phyloP scores from a whole-genome alignment of 1,140 invertebrate species.

The Leptinotarsa undecemlineata region DNA sequence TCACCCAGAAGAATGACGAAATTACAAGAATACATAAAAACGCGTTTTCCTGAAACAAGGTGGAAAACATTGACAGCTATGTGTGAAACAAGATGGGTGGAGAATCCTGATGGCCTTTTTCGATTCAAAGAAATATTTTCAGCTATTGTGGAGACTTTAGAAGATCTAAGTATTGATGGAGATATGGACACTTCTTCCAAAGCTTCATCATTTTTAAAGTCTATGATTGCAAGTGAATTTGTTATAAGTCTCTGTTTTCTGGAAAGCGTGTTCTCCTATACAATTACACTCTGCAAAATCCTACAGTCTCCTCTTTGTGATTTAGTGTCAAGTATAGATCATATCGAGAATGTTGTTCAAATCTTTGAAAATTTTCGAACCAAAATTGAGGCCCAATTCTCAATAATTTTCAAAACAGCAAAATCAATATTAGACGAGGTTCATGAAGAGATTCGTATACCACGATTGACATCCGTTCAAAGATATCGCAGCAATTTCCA shows the following conservation, averaged over 20 bases:
- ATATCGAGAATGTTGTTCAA: neutral
- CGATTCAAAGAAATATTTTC: neutral
- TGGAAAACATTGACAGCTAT: constrained; percentile 15
- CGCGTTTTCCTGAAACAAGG: neutral
- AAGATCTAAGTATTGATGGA: neutral
- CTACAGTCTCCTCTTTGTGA: constrained; percentile 14
- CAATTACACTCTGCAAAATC: constrained; percentile 8
- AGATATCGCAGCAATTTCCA: neutral
- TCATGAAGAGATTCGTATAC: neutral
- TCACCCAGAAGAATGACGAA: neutral
- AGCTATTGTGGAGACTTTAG: constrained; percentile 10
- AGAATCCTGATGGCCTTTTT: constrained; percentile 12
- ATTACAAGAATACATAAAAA: neutral
- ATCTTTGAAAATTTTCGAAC: constrained; percentile 6
- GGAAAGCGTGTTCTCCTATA: neutral
- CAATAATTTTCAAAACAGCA: neutral
- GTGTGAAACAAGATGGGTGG: constrained; percentile 18
- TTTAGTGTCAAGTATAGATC: neutral
- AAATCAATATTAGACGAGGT: neutral
- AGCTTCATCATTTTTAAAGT: neutral
- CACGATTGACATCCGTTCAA: constrained; percentile 8
- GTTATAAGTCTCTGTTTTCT: constrained; percentile 1
- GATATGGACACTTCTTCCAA: constrained; percentile 14
- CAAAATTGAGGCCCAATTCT: neutral
- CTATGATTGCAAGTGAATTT: neutral